Conservation (phyloP, 2,888 invertebrate species). For the Eretmocerus hayati region DNA sequence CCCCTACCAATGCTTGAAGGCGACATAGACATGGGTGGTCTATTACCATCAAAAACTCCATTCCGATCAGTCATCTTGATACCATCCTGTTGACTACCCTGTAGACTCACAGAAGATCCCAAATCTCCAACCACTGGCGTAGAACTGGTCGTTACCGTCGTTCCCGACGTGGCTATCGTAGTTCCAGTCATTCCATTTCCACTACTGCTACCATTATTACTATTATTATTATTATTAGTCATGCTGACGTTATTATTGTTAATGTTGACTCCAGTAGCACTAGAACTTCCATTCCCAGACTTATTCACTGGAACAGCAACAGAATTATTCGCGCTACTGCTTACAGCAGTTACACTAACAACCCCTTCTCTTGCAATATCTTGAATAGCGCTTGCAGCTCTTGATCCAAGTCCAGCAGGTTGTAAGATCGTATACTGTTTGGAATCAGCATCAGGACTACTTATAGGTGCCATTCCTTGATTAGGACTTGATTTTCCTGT, state of each 20-base stretch:
- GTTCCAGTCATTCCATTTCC: slow-evolving; percentile 28
- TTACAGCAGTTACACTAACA: slow-evolving; percentile 54
- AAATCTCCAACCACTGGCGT: slow-evolving; percentile 30
- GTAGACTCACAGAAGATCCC: slow-evolving; percentile 31
- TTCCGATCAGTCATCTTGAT: slow-evolving; percentile 39
- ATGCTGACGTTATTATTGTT: slow-evolving; percentile 19
- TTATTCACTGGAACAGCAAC: slow-evolving; percentile 8
- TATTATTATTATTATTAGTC: slow-evolving; percentile 15
- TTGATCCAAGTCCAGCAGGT: slow-evolving; percentile 72
- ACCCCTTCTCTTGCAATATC: slow-evolving; percentile 66
- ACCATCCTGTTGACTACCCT: slow-evolving; percentile 32
- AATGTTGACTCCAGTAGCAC: background rate
- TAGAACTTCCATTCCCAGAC: slow-evolving; percentile 19
- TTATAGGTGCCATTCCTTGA: slow-evolving; percentile 41
- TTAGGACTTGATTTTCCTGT: background rate
- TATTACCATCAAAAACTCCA: slow-evolving; percentile 35
- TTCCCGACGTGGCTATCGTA: slow-evolving; percentile 33
- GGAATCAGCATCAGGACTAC: slow-evolving; percentile 48
- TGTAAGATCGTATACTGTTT: slow-evolving; percentile 85
- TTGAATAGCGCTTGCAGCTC: slow-evolving; percentile 75
- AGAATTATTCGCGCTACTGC: slow-evolving; percentile 25
- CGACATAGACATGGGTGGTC: slow-evolving; percentile 54
- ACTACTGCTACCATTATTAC: slow-evolving; percentile 22
- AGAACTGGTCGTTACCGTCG: slow-evolving; percentile 32
- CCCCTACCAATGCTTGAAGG: slow-evolving; percentile 73